A percentile compares a stretch with the other conserved stretches of the same genome.
phyloP scores from a whole-genome alignment of 2,888 invertebrate species.

The Bibio marci region DNA sequence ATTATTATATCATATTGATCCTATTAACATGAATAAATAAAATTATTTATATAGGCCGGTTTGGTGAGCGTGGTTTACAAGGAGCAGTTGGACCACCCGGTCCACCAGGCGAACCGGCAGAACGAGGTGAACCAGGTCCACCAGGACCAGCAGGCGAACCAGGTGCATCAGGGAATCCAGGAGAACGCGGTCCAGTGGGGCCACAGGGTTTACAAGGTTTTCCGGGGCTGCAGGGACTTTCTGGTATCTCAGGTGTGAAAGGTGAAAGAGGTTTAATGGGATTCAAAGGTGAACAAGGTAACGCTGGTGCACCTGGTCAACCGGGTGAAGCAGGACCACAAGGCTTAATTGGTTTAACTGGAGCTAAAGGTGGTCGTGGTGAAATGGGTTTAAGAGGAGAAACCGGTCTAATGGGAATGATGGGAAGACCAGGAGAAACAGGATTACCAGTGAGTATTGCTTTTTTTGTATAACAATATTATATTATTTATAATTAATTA shows the following conservation, averaged over 20 bases:
- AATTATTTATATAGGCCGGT: conserved; percentile 30
- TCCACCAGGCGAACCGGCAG: conserved; percentile 65
- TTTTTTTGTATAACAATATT: too few species aligned
- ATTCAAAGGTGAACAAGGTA: conserved; percentile 57
- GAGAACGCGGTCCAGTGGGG: conserved; percentile 57
- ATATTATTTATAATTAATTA: too few species aligned
- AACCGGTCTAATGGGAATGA: conserved; percentile 52
- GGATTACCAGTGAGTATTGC: conserved; percentile 47
- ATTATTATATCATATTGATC: neutral
- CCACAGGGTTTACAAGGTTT: conserved; percentile 49
- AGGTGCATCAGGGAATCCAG: conserved; percentile 56
- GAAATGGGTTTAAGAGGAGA: conserved; percentile 64
- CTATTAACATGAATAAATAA: neutral
- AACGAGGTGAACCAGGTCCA: conserved; percentile 60
- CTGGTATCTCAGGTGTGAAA: conserved; percentile 53
- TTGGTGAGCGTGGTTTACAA: conserved; percentile 60
- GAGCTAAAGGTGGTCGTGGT: conserved; percentile 58
- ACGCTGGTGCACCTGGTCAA: conserved; percentile 39
- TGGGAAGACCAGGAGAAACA: conserved; percentile 58
- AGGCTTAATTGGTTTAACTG: conserved; percentile 39
- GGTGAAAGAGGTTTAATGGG: conserved; percentile 56
- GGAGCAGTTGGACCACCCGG: conserved; percentile 60
- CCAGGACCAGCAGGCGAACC: conserved; percentile 52
- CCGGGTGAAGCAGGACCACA: conserved; percentile 37
- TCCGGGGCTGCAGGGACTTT: conserved; percentile 47